Percentiles rank a stretch among this genome's conserved stretches.
Conservation (phyloP, 2,113 vertebrate species). For the Halichoerus grypus region DNA sequence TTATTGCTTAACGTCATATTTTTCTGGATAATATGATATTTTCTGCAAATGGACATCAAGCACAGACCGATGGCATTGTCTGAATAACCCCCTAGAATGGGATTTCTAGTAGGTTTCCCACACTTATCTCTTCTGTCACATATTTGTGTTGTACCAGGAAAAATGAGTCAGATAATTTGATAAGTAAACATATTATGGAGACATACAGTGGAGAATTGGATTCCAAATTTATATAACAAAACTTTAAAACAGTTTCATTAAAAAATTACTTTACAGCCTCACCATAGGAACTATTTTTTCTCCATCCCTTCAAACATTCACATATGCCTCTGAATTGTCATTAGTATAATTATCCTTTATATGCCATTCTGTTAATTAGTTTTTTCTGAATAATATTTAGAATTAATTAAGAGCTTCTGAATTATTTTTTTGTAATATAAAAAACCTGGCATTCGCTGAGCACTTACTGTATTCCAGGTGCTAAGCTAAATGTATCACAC, state of each 20-base stretch:
- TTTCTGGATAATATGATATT: not conserved
- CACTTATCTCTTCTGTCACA: not conserved
- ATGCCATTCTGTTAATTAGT: not conserved
- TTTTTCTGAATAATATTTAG: constrained; percentile 28
- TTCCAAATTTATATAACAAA: constrained; percentile 26
- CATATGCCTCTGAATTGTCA: not conserved
- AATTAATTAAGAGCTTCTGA: not conserved
- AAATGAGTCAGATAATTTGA: constrained; percentile 7
- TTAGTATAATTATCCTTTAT: constrained; percentile 13
- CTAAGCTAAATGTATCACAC: not conserved
- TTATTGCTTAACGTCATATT: not conserved
- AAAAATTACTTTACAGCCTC: not conserved
- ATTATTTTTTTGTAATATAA: not conserved
- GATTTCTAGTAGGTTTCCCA: not conserved
- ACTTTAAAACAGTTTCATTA: not conserved
- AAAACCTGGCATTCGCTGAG: not conserved
- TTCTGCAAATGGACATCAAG: not conserved
- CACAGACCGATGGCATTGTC: not conserved
- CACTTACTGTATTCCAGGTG: not conserved
- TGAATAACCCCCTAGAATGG: not conserved
- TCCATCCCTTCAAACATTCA: not conserved
- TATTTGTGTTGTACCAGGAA: not conserved
- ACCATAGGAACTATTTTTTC: not conserved
- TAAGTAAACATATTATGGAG: not conserved
- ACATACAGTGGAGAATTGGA: not conserved